These are phyloP conservation scores for Drosophila anomelani DNA, from an alignment of 2,888 invertebrate species.

Conservation along the genomic window DNA sequence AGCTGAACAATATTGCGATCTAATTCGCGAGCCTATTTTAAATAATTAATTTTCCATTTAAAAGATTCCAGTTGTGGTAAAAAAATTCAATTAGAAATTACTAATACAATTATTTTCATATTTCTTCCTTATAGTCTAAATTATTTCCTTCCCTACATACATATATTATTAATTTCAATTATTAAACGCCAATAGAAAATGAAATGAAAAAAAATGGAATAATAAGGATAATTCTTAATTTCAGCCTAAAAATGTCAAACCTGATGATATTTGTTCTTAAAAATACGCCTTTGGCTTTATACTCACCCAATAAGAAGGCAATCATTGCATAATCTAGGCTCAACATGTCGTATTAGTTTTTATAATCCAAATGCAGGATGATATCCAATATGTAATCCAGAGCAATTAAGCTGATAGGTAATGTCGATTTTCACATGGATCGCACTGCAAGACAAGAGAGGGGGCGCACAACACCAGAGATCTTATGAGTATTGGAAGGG, in stretches of 20 bases:
- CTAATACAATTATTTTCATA: not conserved
- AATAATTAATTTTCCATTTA: not conserved
- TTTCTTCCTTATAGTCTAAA: not conserved
- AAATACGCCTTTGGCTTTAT: not conserved
- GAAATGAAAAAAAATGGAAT: no score
- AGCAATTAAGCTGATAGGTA: slow-evolving; percentile 61
- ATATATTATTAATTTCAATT: not conserved
- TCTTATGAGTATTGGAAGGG: slow-evolving; percentile 55
- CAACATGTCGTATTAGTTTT: slow-evolving; percentile 63
- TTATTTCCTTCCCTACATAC: not conserved
- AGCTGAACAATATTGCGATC: no score
- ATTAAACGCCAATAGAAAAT: not conserved
- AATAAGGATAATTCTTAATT: not conserved
- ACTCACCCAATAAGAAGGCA: slow-evolving; percentile 78
- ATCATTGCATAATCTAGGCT: slow-evolving; percentile 59
- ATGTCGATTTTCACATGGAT: slow-evolving; percentile 71
- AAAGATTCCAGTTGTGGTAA: not conserved
- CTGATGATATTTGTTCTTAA: not conserved
- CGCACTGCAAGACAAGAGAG: slow-evolving; percentile 69
- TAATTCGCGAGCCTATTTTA: not conserved
- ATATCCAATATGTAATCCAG: slow-evolving; percentile 68
- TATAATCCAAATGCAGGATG: slow-evolving; percentile 47
- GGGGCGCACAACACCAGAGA: slow-evolving; percentile 65
- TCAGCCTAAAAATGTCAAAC: not conserved
- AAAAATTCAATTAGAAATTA: not conserved